Evolutionary conservation across 2,888 invertebrate species (phyloP), one percentile per base, ranked within the genome.

Genomic region (Itoplectis maculator): DNA sequence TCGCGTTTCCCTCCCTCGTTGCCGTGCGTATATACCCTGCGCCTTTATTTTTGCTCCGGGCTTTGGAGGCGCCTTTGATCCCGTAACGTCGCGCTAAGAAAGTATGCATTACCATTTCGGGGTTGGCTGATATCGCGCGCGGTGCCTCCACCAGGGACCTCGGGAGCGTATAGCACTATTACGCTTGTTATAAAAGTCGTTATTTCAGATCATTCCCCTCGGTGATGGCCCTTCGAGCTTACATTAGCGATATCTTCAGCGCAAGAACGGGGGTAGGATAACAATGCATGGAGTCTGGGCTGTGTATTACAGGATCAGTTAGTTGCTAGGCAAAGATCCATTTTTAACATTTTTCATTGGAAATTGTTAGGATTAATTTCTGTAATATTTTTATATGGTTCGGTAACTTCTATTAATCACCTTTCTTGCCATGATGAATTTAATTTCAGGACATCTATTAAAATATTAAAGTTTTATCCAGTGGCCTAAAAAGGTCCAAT

Each of bases 21-120:
- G 5, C 37, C 45, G 9, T n/a, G 37, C 13, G 59, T 37, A 59
- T n/a, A n/a, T n/a, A n/a, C n/a, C n/a, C 23, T 3, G 29, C 59
- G 40, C 69, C 61, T 74, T 79, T 61, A 74, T 79, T 68, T 54
- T 79, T 35, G 13, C 51, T 51, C 15, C 63, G 11, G 20, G 54
- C 68, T 79, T 11, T 29, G 29, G 3, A 18, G 35, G 23, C 42
- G 35, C 20, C 35, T 79, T 79, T 74, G 74, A 79, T 74, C 68
- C 69, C 51, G 37, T 47, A 49, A 69, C 47, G 23, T 54, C 54
- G 11, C 6, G 11, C 6, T 20, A 54, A 23, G 7, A 54, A 61
- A 29, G 18, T 68, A 37, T 20, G 69, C 35, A 74, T 74, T 61
- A 47, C 47, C 42, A 4, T 59, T 5, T 63, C 11, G 49, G 42